Evolutionary conservation across 2,888 invertebrate genomes (phyloP), one percentile per base, ranked within the genome.

Genomic region (Drosophila prostipennis): DNA sequence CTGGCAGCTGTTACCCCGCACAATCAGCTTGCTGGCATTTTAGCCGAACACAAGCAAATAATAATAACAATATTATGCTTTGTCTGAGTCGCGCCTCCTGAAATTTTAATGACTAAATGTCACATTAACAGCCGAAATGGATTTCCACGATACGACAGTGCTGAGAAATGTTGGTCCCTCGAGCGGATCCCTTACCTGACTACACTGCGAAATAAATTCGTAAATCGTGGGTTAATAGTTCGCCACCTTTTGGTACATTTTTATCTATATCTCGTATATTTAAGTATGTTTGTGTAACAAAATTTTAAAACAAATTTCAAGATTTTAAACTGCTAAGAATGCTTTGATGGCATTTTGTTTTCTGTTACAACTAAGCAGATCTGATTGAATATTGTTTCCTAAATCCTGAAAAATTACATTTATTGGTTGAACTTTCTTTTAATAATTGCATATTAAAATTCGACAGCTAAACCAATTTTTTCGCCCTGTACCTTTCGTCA

Each of bases 81-180:
- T 71, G 63, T 74, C 63, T 76, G 74, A 65, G 79, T 61, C 77
- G 72, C 67, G 79, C 72, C 72, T 74, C 56, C 57, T 79, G 79
- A 81, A 79, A 81, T 81, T 81, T 79, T 81, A 79, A 79, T 79
- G 79, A 79, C 79, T 79, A 68, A 81, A 74, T 81, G 82, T 77
- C 82, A 79, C 79, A 79, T 79, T 81, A 79, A 81, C 81, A 76
- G 76, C 55, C 76, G 55, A 64, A 72, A 76, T 76, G 76, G 70
- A 56, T 71, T 71, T 73, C 40, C 74, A 51, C 40, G 40, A 72
- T 61, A 37, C 72, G 55, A 45, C 45, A 68, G 55, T 5, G 34
- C 29, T 51, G 52, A 19, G 52, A 65, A 52, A 64, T 65, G 43
- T 65, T 13, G 52, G 23, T 43, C 16, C 39, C 26, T 11, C 3